Evolutionary conservation across 2,888 invertebrate species (phyloP).

Genomic region (Callosobruchus maculatus): DNA sequence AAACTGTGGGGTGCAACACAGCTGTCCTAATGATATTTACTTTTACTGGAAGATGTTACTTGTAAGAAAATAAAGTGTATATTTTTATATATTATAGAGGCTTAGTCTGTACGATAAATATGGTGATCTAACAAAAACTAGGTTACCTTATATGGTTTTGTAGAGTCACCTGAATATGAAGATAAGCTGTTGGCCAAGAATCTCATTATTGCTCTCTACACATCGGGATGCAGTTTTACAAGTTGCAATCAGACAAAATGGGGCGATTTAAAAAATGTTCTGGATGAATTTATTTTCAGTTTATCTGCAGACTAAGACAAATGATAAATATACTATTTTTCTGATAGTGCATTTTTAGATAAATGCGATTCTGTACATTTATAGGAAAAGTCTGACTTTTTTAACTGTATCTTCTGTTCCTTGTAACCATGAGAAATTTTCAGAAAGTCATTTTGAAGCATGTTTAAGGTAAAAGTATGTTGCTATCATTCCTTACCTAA

Average conservation of each 20-base stretch:
- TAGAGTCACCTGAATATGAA: not conserved
- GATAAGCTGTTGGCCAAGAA: no score
- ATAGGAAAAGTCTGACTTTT: conserved; percentile 28
- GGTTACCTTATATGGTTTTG: not conserved
- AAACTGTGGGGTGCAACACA: conserved; percentile 39
- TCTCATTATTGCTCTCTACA: no score
- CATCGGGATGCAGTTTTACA: no score
- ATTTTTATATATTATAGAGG: conserved; percentile 3
- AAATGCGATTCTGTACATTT: conserved; percentile 5
- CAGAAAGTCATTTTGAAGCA: conserved; percentile 27
- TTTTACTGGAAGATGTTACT: conserved; percentile 7
- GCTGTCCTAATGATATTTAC: conserved; percentile 14
- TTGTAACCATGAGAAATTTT: conserved; percentile 34
- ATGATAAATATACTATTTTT: conserved; percentile 15
- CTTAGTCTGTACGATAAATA: not conserved
- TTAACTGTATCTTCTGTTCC: conserved; percentile 24
- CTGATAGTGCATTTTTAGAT: conserved; percentile 5
- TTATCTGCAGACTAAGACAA: conserved; percentile 19
- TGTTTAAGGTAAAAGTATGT: conserved; percentile 60
- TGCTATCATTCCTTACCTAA: conserved; percentile 48
- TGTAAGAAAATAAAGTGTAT: conserved; percentile 3
- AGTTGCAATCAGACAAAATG: no score
- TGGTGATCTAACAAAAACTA: not conserved
- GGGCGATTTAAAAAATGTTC: no score
- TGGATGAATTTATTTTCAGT: no score